These are phyloP conservation scores for Amblyopsis rosae DNA, from an alignment of 2,113 vertebrate species.

Conservation along the genomic window DNA sequence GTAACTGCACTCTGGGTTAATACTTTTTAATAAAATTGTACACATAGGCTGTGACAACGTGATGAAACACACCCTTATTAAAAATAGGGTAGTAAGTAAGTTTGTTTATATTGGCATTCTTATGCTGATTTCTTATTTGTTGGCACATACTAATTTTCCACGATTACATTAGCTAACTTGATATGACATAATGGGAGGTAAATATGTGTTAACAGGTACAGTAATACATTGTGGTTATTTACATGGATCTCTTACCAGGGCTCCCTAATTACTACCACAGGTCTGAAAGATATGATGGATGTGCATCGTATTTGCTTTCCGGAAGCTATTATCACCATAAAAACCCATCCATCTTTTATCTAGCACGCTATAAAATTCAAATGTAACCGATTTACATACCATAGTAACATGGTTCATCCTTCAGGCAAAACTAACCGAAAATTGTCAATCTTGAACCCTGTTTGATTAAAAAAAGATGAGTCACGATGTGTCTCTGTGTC, in stretches of 20 bases:
- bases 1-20: conserved; percentile 50
- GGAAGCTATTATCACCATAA: conserved; percentile 27
- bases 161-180: background rate
- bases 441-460: no score
- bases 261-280: conserved; percentile 14
- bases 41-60: conserved; percentile 37
- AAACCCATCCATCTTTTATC: conserved; percentile 33
- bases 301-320: conserved; percentile 1
- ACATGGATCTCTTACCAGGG: conserved; percentile 20
- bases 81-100: no score
- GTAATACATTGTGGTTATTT: conserved; percentile 10
- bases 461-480: conserved; percentile 10
- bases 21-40: background rate
- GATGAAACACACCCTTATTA: conserved; percentile 50
- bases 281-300: conserved; percentile 39
- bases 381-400: conserved; percentile 10
- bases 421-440: conserved; percentile 33
- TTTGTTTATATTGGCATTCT: no score
- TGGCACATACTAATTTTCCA: background rate
- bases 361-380: conserved; percentile 8
- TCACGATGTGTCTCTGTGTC: conserved; percentile 26
- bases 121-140: no score
- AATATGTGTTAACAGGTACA: background rate
- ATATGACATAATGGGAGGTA: conserved; percentile 11
- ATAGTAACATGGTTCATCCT: conserved; percentile 13